Evolutionary conservation across 2,888 invertebrate genomes (phyloP), one percentile per base, ranked within the genome.

Genomic region (Ennomos erosarius): DNA sequence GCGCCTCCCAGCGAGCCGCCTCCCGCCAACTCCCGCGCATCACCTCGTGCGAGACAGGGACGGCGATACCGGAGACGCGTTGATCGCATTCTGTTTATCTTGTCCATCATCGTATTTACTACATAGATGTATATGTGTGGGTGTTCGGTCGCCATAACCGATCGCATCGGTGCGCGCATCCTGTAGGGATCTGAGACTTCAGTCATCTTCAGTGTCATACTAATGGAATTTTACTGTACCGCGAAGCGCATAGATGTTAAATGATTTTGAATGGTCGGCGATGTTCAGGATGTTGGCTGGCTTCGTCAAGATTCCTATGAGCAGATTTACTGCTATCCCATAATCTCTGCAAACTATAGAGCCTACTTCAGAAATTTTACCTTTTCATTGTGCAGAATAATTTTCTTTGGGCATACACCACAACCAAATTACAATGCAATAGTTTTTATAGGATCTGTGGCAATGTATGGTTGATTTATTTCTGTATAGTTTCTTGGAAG

Each of bases 81-180:
- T 75, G 80, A 78, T 80, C 80, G 82, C 80, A 76, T 81, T 81
- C 76, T 85, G 86, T 88, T 89, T 88, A 88, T 91, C 89, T 87
- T 87, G 87, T 90, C 88, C 84, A 81, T 90, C 87, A 86, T 86
- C 75, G 82, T 83, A 88, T 88, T 81, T 87, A 85, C 82, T 76
- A 81, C 75, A 72, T 83, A 80, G 71, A 65, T 77, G 73, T 73
- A 69, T 75, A 71, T 70, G 69, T 68, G 74, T 74, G 75, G 68
- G 77, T 70, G 71, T 74, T 73, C 73, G 77, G 84, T 75, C 81
- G 87, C 87, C 85, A 85, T 85, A 78, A 71, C 77, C 82, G 84
- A 85, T 82, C 84, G 87, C 87, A 76, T 85, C 83, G 79, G 69
- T 84, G 76, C 79, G 69, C 75, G 79, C 83, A 85, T 86, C 88